A percentile compares a stretch with the other conserved stretches of the same genome.
These are phyloP conservation scores for Glaucidium brasilianum DNA, from an alignment of 2,113 vertebrate species.

Conservation along the genomic window DNA sequence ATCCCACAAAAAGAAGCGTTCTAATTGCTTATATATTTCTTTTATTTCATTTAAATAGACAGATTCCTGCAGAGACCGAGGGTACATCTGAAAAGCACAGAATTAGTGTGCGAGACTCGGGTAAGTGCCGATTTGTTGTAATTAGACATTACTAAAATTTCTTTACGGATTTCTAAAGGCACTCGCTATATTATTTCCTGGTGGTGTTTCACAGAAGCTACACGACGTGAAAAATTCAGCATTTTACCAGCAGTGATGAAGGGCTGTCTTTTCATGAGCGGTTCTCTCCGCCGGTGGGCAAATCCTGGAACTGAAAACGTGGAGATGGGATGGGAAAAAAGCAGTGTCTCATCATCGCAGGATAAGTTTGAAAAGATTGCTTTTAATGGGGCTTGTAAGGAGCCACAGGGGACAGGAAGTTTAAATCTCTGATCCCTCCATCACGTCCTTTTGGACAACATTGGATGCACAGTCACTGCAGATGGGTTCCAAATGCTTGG, in stretches of 20 bases:
- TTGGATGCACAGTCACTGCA: neutral
- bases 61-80: neutral
- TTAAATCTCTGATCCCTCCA: neutral
- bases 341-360: neutral
- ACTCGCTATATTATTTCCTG: neutral
- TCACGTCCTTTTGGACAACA: neutral
- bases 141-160: neutral
- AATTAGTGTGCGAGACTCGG: neutral
- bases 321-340: neutral
- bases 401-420: neutral
- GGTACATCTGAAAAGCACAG: neutral
- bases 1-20: neutral
- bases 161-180: neutral
- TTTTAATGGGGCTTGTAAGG: neutral
- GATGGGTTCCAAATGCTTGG: constrained; percentile 4
- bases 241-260: neutral
- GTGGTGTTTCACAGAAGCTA: neutral
- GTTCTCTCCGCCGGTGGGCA: neutral
- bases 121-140: neutral
- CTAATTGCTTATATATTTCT: neutral
- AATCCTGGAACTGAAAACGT: neutral
- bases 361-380: neutral
- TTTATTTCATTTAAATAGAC: neutral
- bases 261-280: neutral
- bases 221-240: neutral